A percentile compares a stretch with the other conserved stretches of the same genome.
These are phyloP conservation scores for Acridotheres tristis DNA, from an alignment of 2,797 vertebrate genomes.

Conservation along the genomic window DNA sequence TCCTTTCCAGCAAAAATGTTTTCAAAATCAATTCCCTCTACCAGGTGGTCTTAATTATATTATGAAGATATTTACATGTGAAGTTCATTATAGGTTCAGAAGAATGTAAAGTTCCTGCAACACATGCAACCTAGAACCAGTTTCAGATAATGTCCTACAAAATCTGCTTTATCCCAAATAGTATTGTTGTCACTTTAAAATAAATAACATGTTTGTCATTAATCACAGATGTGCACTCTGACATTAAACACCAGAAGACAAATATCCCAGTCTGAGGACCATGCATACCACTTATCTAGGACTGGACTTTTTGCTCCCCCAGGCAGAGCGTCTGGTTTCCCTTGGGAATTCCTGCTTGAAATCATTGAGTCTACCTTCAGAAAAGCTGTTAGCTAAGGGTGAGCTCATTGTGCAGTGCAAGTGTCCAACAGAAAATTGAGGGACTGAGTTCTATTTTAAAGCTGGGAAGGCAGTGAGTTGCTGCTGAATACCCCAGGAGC, in stretches of 20 bases:
- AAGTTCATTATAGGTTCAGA: background rate
- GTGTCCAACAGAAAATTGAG: background rate
- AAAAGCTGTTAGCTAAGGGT: background rate
- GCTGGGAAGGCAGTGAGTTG: background rate
- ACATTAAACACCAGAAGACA: background rate
- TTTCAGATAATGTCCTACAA: background rate
- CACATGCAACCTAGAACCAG: background rate
- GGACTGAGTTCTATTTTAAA: background rate
- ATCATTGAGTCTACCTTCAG: background rate
- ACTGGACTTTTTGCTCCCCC: background rate
- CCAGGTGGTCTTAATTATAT: background rate
- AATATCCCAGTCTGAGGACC: background rate
- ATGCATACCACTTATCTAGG: background rate
- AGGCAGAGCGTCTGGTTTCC: background rate
- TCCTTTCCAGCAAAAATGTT: constrained; percentile 43
- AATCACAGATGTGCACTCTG: background rate
- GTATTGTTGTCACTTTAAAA: background rate
- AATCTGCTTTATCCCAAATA: background rate
- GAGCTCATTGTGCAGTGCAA: background rate
- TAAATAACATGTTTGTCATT: background rate
- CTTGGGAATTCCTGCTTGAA: background rate
- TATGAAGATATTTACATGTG: background rate
- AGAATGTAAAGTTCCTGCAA: background rate
- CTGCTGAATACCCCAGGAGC: background rate
- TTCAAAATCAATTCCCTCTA: background rate